Evolutionary conservation across 2,888 invertebrate genomes (phyloP).

Genomic region (Polydrusus pterygomalis): DNA sequence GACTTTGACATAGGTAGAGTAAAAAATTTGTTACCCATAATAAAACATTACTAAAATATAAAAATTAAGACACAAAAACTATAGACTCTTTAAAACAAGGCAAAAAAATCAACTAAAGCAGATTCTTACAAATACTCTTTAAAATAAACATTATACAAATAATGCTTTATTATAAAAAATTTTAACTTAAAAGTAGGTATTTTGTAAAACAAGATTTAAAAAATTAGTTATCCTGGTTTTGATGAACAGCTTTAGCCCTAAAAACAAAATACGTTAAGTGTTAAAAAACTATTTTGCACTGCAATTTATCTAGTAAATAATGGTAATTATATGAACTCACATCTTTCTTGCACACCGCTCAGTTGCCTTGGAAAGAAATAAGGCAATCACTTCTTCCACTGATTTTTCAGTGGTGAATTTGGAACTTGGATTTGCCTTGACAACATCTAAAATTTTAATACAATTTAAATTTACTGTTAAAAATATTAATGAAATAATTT

Average conservation of each 20-base stretch:
- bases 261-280: neutral
- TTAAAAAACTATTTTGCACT: neutral
- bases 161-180: no score
- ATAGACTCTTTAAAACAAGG: no score
- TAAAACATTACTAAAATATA: no score
- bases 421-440: neutral
- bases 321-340: neutral
- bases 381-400: neutral
- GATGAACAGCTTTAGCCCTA: neutral
- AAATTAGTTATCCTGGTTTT: neutral
- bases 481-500: neutral
- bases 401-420: neutral
- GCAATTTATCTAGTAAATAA: neutral
- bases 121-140: no score
- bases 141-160: no score
- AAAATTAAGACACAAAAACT: no score
- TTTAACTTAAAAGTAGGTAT: neutral
- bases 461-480: neutral
- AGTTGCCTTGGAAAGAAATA: slow-evolving; percentile 1
- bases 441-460: slow-evolving; percentile 1
- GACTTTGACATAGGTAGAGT: no score
- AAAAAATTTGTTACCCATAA: no score
- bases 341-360: neutral
- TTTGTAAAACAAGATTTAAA: neutral
- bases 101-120: no score